Percentiles rank a stretch among this genome's conserved stretches.
Conservation (phyloP, 1,140 invertebrate genomes). For the Aradophagus sp. region DNA sequence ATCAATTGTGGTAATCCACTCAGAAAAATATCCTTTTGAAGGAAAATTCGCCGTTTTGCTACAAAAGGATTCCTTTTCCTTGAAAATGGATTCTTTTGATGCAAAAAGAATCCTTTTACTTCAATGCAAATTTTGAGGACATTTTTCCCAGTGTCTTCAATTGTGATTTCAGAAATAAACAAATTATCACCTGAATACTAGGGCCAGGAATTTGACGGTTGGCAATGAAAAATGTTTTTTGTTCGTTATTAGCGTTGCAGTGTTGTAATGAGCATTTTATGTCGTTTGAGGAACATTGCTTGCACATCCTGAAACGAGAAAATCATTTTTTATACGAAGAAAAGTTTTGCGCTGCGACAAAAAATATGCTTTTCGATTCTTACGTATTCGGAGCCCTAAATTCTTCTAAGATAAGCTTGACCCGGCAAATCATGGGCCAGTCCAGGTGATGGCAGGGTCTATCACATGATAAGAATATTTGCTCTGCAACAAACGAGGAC, state of each 20-base stretch:
- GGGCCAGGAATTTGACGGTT: conserved; percentile 90
- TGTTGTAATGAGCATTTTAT: conserved; percentile 78
- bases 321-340: conserved; percentile 1
- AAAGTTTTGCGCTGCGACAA: too few relatives aligned
- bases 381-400: conserved; percentile 81
- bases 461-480: conserved; percentile 82
- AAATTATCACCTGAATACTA: conserved; percentile 82
- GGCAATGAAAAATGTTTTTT: conserved; percentile 81
- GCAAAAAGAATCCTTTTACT: too few relatives aligned
- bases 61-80: too few relatives aligned
- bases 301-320: conserved; percentile 74
- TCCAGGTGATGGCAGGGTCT: conserved; percentile 84
- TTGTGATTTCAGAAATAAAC: conserved; percentile 18
- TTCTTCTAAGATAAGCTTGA: conserved; percentile 82
- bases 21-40: conserved; percentile 1
- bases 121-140: background rate
- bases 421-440: conserved; percentile 86
- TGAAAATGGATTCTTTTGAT: too few relatives aligned
- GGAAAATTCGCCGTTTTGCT: background rate
- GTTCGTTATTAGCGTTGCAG: conserved; percentile 83
- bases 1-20: too few relatives aligned
- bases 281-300: conserved; percentile 79
- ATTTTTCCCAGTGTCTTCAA: too few relatives aligned
- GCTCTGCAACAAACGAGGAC: conserved; percentile 76
- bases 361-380: too few relatives aligned